phyloP scores from a whole-genome alignment of 2,888 invertebrate species.

The Hemaris fuciformis region DNA sequence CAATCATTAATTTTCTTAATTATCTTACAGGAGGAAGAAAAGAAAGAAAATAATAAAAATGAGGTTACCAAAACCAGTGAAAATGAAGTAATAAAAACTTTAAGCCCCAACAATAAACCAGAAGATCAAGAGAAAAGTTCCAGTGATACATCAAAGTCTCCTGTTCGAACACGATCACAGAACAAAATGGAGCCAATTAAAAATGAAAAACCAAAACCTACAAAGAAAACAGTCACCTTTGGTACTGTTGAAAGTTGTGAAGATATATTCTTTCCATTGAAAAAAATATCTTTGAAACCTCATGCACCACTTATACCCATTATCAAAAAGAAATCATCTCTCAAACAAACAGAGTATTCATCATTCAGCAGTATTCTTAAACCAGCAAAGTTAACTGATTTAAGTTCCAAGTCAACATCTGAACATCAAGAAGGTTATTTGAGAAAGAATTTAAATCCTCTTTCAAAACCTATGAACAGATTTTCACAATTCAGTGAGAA shows the following conservation, averaged over 20 bases:
- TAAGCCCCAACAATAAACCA: conserved; percentile 40
- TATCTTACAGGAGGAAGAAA: conserved; percentile 74
- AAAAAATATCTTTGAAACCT: conserved; percentile 81
- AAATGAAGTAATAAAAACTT: conserved; percentile 46
- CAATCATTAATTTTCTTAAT: not conserved
- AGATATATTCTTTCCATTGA: conserved; percentile 80
- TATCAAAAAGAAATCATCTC: conserved; percentile 83
- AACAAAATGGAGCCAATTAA: conserved; percentile 76
- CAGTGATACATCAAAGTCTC: conserved; percentile 62
- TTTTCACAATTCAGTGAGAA: conserved; percentile 73
- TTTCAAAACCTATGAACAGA: conserved; percentile 73
- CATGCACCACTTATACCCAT: conserved; percentile 83
- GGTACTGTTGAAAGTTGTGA: conserved; percentile 84
- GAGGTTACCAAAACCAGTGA: conserved; percentile 53
- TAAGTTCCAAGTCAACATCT: conserved; percentile 80
- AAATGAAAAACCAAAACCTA: conserved; percentile 70
- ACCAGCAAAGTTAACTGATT: conserved; percentile 83
- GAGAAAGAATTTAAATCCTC: conserved; percentile 71
- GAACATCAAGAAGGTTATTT: conserved; percentile 76
- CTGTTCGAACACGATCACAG: conserved; percentile 73
- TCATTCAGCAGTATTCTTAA: conserved; percentile 82
- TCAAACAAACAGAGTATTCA: conserved; percentile 80
- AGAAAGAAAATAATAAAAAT: conserved; percentile 74
- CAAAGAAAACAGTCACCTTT: conserved; percentile 84
- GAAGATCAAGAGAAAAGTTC: conserved; percentile 46